Base-by-base conservation (phyloP, 92 coral and sea anemone genomes). In the Phenganax stokvisi region DNA sequence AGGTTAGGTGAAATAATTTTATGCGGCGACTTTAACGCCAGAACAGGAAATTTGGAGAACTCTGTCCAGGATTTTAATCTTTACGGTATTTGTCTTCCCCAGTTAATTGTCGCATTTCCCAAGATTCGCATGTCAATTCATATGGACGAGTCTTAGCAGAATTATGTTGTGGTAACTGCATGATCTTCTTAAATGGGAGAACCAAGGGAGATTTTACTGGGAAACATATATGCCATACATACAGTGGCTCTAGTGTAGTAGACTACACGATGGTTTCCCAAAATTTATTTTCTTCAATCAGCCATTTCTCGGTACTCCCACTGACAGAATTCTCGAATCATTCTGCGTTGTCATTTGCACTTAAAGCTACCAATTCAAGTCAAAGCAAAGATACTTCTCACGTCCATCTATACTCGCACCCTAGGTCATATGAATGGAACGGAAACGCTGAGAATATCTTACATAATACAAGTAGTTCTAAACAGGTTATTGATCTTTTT, bases 181-280 rank as follows among this genome's bases (percentile, higher is more conserved):
- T 83, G 70, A 61, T 74, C 74, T 54, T 75, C 37, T 31, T 86
- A 54, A 86, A 86, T 76, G 88, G 86, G 12, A 83, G 85, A 55
- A 17, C 62, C 15, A 85, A 70, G 47, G 85, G 89, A 56, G 86
- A 86, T 68, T 57, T 57, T 51, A 29, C 82, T 54, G 86, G 89
- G 8, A 81, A 76, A 61, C 65, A 62, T 47, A 87, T 87, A 20
- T 87, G 84, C 64, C 81, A 87, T 13, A 72, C 62, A 31, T 72
- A 73, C 37, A 87, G 84, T 79, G 87, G 89, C 28, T 55, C 74
- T 59, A 84, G 89, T 87, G 87, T 87, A 12, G 87, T 87, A 15
- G 85, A 87, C 59, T 87, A 79, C 71, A 37, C 47, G 47, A 17
- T 65, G 7, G 71, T 65, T 65, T 65, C 71, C 10, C 71, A 65